Conservation (phyloP, 2,113 vertebrate genomes). For the Axis porcinus region DNA sequence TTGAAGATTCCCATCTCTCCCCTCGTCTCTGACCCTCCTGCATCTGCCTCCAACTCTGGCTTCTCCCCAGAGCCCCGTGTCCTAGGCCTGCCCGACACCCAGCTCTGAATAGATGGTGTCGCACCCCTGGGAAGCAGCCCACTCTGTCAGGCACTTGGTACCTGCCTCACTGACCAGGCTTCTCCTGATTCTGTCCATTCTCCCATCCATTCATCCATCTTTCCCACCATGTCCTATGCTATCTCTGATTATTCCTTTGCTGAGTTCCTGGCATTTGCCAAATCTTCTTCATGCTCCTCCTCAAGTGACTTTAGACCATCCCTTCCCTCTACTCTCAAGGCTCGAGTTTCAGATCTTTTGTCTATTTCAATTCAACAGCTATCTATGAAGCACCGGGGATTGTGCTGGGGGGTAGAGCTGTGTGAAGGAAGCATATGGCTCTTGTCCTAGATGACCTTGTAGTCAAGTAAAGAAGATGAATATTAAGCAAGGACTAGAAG, state of each 20-base stretch:
- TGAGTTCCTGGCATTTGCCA: neutral
- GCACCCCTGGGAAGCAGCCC: rapidly evolving
- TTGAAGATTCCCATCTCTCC: neutral
- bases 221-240: neutral
- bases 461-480: neutral
- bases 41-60: neutral
- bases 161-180: neutral
- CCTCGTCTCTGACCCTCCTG: neutral
- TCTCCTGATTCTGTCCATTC: neutral
- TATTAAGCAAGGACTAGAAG: neutral
- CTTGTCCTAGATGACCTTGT: neutral
- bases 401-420: rapidly evolving
- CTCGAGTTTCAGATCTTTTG: neutral
- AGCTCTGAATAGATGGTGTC: neutral
- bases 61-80: neutral
- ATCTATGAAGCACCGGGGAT: neutral
- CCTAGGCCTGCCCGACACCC: neutral
- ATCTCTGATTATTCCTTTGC: neutral
- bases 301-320: neutral
- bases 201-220: neutral
- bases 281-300: neutral
- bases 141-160: rapidly evolving
- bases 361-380: neutral
- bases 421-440: neutral
- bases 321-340: neutral